Base-by-base conservation (phyloP, 2,888 invertebrate genomes). In the Amphimallon solstitiale region DNA sequence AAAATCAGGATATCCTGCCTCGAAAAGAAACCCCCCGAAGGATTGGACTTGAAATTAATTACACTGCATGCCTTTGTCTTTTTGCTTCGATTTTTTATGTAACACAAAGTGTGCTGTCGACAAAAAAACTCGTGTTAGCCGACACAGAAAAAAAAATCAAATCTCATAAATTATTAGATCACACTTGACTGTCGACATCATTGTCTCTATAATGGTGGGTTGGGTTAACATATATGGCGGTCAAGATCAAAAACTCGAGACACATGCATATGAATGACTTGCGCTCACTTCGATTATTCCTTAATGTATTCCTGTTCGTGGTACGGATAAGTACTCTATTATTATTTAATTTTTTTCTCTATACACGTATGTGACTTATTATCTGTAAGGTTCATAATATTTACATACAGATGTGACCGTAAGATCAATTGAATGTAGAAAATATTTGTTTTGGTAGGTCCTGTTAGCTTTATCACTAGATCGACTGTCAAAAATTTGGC, bases 221-320 rank as follows among this genome's bases (percentile, higher is more conserved):
- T 56, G 56, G 40, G 56, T 23, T 40, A 56, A 29, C 56, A 40
- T 56, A 56, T 56, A 56, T 40, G 56, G 56, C 56, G 56, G 56
- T 56, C 56, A 56, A 56, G 56, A 56, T 56, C 56, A 56, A 56
- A 56, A 29, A 40, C 23, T 56, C 56, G 14, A 43, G 12, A 14
- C 19, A 37, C 40, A 54, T 56, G 56, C 38, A 56, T 56, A 56
- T 56, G 56, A 56, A 56, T 56, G 56, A 56, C 40, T 52, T 52
- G 54, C 23, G 54, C 54, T 54, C 23, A 23, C 14, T 40, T 40
- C 40, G 40, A 56, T 56, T 56, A 56, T 56, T 40, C 40, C 10
- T 21, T 56, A 40, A 56, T 56, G 40, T 40, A 23, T 56, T 40
- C 23, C 9, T 9, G 56, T 56, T 56, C 43, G 40, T 56, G 56